Evolutionary conservation across 2,888 invertebrate species (phyloP).

Genomic region (Erebia palarica): DNA sequence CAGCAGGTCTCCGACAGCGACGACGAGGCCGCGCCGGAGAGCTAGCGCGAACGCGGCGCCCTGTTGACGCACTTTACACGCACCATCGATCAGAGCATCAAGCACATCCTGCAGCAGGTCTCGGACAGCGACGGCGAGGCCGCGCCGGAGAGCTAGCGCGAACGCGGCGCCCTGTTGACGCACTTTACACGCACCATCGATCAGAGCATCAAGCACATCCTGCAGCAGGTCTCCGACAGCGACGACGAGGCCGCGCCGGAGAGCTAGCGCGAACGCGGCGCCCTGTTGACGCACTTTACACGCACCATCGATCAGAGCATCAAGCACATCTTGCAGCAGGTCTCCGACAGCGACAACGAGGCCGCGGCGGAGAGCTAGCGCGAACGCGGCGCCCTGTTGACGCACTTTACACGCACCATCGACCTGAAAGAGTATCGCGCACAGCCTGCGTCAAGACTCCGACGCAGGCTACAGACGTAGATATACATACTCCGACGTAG

Average conservation of each 20-base stretch:
- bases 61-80: background rate
- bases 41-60: background rate
- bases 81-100: background rate
- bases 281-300: too few species aligned
- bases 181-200: background rate
- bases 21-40: background rate
- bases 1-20: slow-evolving; percentile 59
- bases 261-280: background rate
- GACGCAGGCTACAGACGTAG: too few species aligned
- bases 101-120: slow-evolving; percentile 54
- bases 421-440: too few species aligned
- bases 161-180: background rate
- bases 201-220: slow-evolving; percentile 4
- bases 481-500: too few species aligned
- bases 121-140: slow-evolving; percentile 20
- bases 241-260: background rate
- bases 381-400: too few species aligned
- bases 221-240: slow-evolving; percentile 55
- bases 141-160: background rate
- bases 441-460: too few species aligned
- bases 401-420: too few species aligned
- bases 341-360: too few species aligned
- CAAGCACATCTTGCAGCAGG: too few species aligned
- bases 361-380: too few species aligned
- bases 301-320: too few species aligned